Percentiles rank a stretch among this genome's conserved stretches.
phyloP scores from a whole-genome alignment of 2,888 invertebrate genomes.

The Meiosimyza platycephala region DNA sequence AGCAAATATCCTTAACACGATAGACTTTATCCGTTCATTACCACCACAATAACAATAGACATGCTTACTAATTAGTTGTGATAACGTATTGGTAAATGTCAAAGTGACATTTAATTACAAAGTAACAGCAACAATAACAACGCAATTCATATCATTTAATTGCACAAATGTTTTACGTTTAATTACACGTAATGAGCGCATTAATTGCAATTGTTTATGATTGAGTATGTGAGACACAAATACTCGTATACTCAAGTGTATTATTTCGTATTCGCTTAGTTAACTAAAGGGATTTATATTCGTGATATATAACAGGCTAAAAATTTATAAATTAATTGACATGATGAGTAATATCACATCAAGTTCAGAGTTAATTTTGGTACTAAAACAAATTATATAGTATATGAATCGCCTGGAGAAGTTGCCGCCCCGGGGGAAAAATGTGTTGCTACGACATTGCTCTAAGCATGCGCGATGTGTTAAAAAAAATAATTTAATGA shows the following conservation, averaged over 20 bases:
- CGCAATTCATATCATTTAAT: constrained; percentile 35
- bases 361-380: no score
- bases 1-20: background rate
- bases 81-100: constrained; percentile 9
- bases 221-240: background rate
- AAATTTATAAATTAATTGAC: no score
- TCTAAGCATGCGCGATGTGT: no score
- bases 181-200: constrained; percentile 17
- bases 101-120: constrained; percentile 18
- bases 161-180: constrained; percentile 19
- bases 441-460: no score
- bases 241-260: background rate
- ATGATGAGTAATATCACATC: no score
- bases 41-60: background rate
- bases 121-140: constrained; percentile 9
- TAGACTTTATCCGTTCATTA: background rate
- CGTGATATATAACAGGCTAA: no score
- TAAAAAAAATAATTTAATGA: no score
- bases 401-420: no score
- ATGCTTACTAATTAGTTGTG: constrained; percentile 11
- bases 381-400: no score
- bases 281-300: no score
- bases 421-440: no score
- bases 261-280: no score
- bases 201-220: constrained; percentile 6